phyloP scores from a whole-genome alignment of 1,140 invertebrate species.

The Bombus ignitus region DNA sequence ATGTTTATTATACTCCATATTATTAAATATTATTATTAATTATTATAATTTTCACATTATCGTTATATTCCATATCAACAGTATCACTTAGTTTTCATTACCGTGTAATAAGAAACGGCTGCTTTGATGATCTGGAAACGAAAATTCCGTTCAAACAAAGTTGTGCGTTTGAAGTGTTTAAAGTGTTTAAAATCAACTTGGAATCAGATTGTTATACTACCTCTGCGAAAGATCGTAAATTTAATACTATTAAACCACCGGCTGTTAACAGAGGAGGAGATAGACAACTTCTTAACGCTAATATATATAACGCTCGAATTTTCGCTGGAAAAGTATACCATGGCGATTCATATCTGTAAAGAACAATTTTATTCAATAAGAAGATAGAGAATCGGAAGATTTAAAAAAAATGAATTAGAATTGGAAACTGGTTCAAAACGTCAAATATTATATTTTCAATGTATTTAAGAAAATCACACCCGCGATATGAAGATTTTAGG shows the following conservation, averaged over 20 bases:
- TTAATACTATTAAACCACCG: not conserved
- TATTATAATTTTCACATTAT: no score
- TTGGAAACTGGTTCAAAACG: not conserved
- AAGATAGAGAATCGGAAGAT: no score
- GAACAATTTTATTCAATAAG: not conserved
- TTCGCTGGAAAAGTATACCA: not conserved
- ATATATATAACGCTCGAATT: not conserved
- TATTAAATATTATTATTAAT: no score
- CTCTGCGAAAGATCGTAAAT: constrained; percentile 14
- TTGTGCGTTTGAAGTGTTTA: not conserved
- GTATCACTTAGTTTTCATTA: not conserved
- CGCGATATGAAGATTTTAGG: no score
- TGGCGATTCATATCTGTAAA: constrained; percentile 9
- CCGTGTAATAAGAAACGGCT: constrained; percentile 16
- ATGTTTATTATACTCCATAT: no score
- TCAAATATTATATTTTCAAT: no score
- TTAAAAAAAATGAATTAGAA: not conserved
- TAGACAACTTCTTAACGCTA: not conserved
- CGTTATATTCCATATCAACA: no score
- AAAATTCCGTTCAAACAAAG: not conserved
- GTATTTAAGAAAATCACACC: no score
- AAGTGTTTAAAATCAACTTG: no score
- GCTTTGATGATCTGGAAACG: constrained; percentile 1
- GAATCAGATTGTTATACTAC: not conserved
- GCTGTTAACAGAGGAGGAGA: not conserved